These are phyloP conservation scores for Horisme vitalbata DNA, from an alignment of 2,888 invertebrate genomes.

Conservation along the genomic window DNA sequence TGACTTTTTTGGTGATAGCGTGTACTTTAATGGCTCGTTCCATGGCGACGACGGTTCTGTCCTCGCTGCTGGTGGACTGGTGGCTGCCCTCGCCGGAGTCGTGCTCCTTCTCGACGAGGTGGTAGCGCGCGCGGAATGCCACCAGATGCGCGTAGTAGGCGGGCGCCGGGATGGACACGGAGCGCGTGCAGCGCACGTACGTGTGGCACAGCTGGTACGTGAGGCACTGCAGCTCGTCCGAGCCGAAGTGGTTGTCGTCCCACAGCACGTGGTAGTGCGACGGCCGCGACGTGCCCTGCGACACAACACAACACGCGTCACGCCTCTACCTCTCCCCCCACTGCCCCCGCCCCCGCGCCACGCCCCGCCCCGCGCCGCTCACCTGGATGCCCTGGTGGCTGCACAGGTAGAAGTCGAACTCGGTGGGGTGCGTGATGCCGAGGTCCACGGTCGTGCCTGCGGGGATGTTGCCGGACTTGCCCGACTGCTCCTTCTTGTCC, in stretches of 20 bases:
- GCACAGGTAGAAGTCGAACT: slow-evolving; percentile 99
- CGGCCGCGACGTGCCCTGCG: slow-evolving; percentile 97
- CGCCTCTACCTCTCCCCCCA: too few relatives aligned
- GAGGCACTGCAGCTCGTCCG: slow-evolving; percentile 99
- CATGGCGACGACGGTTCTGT: slow-evolving; percentile 98
- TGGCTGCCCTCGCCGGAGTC: slow-evolving; percentile 99
- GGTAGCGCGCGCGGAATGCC: slow-evolving; percentile 99
- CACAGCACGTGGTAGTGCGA: slow-evolving; percentile 99
- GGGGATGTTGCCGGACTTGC: slow-evolving; percentile 99
- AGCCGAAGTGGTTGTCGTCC: slow-evolving; percentile 99
- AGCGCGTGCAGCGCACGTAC: slow-evolving; percentile 99
- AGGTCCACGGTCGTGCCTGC: slow-evolving; percentile 99
- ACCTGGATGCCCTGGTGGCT: slow-evolving; percentile 98
- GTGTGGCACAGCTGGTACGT: slow-evolving; percentile 99
- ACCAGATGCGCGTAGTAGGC: slow-evolving; percentile 99
- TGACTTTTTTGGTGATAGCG: slow-evolving; percentile 99
- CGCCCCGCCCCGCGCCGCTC: slow-evolving; percentile 51
- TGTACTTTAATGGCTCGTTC: slow-evolving; percentile 99
- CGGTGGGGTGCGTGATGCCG: slow-evolving; percentile 99
- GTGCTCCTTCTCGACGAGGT: slow-evolving; percentile 99
- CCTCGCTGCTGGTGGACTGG: slow-evolving; percentile 98
- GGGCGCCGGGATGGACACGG: slow-evolving; percentile 99
- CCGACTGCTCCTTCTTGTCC: slow-evolving; percentile 99
- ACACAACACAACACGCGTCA: not conserved
- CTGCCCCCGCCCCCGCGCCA: slow-evolving; percentile 90